Base-by-base conservation (phyloP, 2,797 vertebrate genomes). In the Kryptolebias ocellatus region DNA sequence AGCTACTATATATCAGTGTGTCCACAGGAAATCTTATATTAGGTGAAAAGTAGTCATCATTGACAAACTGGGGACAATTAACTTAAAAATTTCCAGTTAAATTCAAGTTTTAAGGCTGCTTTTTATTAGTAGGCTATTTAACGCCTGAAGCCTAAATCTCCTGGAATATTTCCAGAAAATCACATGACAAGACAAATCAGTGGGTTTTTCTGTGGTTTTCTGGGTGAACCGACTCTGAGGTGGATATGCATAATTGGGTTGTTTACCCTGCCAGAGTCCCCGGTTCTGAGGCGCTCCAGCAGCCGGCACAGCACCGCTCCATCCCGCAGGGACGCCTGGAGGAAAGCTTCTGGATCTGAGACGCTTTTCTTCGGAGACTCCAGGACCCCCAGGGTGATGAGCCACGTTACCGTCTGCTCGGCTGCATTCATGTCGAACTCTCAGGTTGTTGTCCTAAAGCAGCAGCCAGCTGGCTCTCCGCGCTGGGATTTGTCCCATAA, bases 401-500 rank as follows among this genome's bases (percentile, higher is more conserved):
- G 95, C 97, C 96, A 98, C 73, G 97, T 98, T 73, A 98, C 96
- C 80, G 96, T 98, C 90, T 97, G 96, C 77, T 98, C 97, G 1
- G 96, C 95, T 2, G 96, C 95, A 94, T 95, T 98, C 96, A 95
- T 95, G 65, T 46, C 81, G 76, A 64, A 5, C 0, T 63, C 46
- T 74, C 4, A 47, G 15, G 34, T 37, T 37, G 27, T 50, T 65
- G 42, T 49, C 53, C 45, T n/a, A 6, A 28, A 60, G 34, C 56
- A 72, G n/a, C 46, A 54, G 31, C 53, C 16, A n/a, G 8, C 14
- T 17, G 9, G 52, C 49, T 28, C 1, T 27, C 16, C 18, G 18
- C 10, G 57, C 62, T 42, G 39, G 53, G 65, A 50, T 64, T 12
- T 10, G 67, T 74, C 67, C 65, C 10, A 12, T 58, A 51, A 20